A percentile compares a stretch with the other conserved stretches of the same genome.
Conservation (phyloP, 2,113 vertebrate genomes). For the Ailurus styani region DNA sequence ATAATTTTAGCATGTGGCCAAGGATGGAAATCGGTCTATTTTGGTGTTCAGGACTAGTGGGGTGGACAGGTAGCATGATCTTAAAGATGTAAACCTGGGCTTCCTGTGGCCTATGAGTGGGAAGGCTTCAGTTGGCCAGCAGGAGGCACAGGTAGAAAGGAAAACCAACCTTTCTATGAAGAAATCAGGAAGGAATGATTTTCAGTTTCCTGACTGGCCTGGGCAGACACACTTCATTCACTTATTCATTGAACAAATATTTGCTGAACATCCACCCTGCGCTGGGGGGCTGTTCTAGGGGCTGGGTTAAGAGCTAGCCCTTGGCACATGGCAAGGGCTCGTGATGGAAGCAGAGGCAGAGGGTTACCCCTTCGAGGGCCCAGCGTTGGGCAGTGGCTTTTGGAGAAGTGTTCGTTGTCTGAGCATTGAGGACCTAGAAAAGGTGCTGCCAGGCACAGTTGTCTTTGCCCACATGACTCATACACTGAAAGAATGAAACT, state of each 20-base stretch:
- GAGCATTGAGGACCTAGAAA: not conserved
- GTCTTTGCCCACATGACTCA: not conserved
- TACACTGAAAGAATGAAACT: not conserved
- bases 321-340: not conserved
- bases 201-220: not conserved
- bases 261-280: not conserved
- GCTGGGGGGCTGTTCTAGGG: not conserved
- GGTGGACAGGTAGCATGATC: not conserved
- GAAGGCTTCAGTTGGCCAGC: not conserved
- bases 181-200: not conserved
- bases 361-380: not conserved
- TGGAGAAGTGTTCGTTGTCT: not conserved
- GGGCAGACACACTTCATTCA: not conserved
- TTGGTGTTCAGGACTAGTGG: not conserved
- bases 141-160: not conserved
- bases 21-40: not conserved
- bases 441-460: not conserved
- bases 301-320: not conserved
- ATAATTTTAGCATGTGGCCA: not conserved
- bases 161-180: not conserved
- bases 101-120: not conserved
- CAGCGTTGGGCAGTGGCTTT: not conserved
- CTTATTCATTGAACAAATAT: not conserved
- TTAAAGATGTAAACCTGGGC: not conserved
- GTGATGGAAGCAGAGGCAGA: not conserved